Base-by-base conservation (phyloP, 35 echinoderm and acorn worm genomes). In the Ophiothrix spiculata region DNA sequence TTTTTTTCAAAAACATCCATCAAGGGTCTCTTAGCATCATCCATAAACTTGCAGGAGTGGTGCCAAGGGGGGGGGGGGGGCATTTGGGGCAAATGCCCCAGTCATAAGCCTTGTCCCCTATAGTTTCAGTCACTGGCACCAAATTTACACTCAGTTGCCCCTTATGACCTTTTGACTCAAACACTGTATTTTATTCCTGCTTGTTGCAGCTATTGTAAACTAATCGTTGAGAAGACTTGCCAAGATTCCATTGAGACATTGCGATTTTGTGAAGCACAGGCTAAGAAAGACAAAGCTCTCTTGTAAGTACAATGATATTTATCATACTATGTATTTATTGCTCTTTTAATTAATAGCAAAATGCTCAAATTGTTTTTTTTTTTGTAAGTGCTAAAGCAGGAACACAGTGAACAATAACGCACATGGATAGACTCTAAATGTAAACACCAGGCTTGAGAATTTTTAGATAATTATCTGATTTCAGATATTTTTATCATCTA, bases 211-310 rank as follows among this genome's bases (percentile, higher is more conserved):
- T 99, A 91, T 75, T 99, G 92, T 36, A 99, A 94, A 56, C 83
- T 99, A 19, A 93, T 94, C 21, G 23, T 99, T 41, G 92, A 99
- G 16, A 97, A 88, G 49, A 94, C 92, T 19, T 99, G 96, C 49
- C 77, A 92, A 34, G 91, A 99, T 64, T 91, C 92, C 11, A 81
- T 91, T 86, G 92, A 82, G 25, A 89, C 76, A 83, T 76, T 94
- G 33, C 82, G 56, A 31, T 99, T 99, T 76, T 99, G 96, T 81
- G 92, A 99, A 39, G 79, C 40, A 39, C 96, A 99, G 37, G 84
- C 96, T 15, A 99, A 94, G 56, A 90, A 94, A 74, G 91, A 99
- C 64, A 99, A 99, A 91, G 89, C 92, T 39, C 76, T 99, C 33
- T 91, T 91, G 96, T 99, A 89, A 99, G 92, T 91, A 40, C 40